A percentile compares a stretch with the other conserved stretches of the same genome.
Evolutionary conservation across 92 coral and sea anemone genomes (phyloP).

Genomic region (Epizoanthus ramosus): DNA sequence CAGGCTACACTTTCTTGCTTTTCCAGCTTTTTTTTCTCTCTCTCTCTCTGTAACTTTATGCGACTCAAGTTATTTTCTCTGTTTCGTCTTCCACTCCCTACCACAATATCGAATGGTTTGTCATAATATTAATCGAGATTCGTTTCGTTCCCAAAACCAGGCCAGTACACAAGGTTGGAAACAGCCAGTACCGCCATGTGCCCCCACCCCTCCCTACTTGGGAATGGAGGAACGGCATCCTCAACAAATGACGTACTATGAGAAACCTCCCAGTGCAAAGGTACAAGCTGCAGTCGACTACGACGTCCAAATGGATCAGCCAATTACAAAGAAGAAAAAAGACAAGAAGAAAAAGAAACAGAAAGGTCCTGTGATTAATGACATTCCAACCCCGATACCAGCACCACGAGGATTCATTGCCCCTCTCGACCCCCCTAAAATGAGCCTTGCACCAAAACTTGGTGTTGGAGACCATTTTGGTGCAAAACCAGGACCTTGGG

Average conservation of each 20-base stretch:
- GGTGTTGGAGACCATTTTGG: conserved; percentile 65
- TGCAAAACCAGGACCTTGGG: conserved; percentile 79
- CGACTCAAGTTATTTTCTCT: too few species aligned
- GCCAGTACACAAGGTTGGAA: neutral
- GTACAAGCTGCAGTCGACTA: neutral
- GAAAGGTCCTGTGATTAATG: conserved; percentile 41
- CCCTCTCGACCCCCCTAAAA: conserved; percentile 71
- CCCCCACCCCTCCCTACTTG: neutral
- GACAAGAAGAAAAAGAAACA: conserved; percentile 71
- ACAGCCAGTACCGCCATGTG: neutral
- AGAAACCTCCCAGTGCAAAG: conserved; percentile 24
- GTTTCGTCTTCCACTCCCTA: too few species aligned
- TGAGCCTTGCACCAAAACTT: conserved; percentile 58
- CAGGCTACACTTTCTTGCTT: too few species aligned
- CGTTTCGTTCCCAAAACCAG: neutral
- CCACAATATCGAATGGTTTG: too few species aligned
- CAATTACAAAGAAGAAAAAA: conserved; percentile 59
- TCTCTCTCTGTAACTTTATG: too few species aligned
- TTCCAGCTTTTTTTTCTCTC: too few species aligned
- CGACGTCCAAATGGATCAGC: conserved; percentile 11
- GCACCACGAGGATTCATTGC: conserved; percentile 77
- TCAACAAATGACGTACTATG: conserved; percentile 33
- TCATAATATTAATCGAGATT: too few species aligned
- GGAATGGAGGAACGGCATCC: neutral
- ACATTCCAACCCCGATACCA: conserved; percentile 47